A percentile compares a stretch with the other conserved stretches of the same genome.
These are phyloP conservation scores for Cyphomyrus discorhynchus DNA, from an alignment of 2,113 vertebrate species.

Conservation along the genomic window DNA sequence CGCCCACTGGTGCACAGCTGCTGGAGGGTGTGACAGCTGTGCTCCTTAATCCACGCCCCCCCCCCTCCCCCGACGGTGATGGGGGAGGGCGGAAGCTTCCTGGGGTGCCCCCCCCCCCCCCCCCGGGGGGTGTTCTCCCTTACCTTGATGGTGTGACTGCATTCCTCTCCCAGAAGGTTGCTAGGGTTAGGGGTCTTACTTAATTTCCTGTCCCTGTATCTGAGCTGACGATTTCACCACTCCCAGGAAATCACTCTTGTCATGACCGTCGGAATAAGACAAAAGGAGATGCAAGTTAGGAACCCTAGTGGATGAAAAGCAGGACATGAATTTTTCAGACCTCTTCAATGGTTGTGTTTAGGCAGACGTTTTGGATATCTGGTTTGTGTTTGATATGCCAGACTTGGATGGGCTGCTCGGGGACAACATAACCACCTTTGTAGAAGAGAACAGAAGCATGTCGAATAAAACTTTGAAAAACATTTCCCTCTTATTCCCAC, in stretches of 20 bases:
- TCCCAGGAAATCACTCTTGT: not conserved
- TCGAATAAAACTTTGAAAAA: not conserved
- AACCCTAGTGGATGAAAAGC: not conserved
- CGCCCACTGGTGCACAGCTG: not conserved
- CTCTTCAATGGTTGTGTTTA: not conserved
- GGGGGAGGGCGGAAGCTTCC: not conserved
- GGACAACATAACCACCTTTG: not conserved
- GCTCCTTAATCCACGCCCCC: not conserved
- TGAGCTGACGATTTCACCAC: not conserved
- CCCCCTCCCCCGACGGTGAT: not conserved
- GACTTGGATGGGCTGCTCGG: not conserved
- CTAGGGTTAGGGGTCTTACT: not conserved
- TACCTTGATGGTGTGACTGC: not conserved
- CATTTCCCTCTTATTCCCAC: not conserved
- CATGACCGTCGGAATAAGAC: not conserved
- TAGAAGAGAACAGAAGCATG: not conserved
- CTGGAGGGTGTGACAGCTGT: not conserved
- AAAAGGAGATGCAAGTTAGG: not conserved
- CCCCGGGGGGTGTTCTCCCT: too few relatives aligned
- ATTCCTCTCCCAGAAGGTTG: not conserved
- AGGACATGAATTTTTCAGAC: not conserved
- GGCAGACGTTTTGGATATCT: not conserved
- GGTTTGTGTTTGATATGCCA: not conserved
- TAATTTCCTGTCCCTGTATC: not conserved
- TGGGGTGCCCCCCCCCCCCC: not conserved